phyloP scores from a whole-genome alignment of 2,888 invertebrate genomes.

The Rhagonycha fulva region DNA sequence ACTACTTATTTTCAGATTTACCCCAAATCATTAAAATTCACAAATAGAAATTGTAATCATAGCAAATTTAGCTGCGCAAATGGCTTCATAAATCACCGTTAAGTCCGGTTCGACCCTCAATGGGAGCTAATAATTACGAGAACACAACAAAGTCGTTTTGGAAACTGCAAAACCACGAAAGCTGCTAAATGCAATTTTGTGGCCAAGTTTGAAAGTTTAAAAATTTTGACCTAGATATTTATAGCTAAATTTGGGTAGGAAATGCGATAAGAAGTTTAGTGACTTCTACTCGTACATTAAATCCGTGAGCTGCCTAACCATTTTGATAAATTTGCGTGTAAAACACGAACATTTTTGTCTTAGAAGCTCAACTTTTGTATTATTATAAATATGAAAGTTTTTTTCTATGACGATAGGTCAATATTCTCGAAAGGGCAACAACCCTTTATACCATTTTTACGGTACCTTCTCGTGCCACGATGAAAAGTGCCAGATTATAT shows the following conservation, averaged over 20 bases:
- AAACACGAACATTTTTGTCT: neutral
- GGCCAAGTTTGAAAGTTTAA: neutral
- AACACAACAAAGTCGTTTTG: too few species aligned
- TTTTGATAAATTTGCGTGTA: constrained; percentile 4
- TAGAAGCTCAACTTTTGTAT: neutral
- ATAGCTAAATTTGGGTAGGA: neutral
- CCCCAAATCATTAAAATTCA: neutral
- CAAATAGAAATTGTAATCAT: neutral
- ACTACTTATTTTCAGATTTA: neutral
- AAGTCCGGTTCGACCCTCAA: neutral
- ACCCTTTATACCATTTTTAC: constrained; percentile 15
- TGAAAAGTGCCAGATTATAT: constrained; percentile 12
- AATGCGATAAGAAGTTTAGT: neutral
- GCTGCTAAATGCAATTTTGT: neutral
- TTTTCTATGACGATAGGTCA: constrained; percentile 20
- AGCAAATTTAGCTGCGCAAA: neutral
- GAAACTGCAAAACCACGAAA: too few species aligned
- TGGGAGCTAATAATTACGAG: neutral
- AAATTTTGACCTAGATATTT: neutral
- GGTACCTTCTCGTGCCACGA: constrained; percentile 21
- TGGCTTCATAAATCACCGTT: neutral
- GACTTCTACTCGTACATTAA: neutral
- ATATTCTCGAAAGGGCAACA: constrained; percentile 14
- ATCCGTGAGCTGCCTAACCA: neutral
- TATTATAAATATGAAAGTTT: neutral